Conservation (phyloP, 2,113 vertebrate species). For the Channa argus region DNA sequence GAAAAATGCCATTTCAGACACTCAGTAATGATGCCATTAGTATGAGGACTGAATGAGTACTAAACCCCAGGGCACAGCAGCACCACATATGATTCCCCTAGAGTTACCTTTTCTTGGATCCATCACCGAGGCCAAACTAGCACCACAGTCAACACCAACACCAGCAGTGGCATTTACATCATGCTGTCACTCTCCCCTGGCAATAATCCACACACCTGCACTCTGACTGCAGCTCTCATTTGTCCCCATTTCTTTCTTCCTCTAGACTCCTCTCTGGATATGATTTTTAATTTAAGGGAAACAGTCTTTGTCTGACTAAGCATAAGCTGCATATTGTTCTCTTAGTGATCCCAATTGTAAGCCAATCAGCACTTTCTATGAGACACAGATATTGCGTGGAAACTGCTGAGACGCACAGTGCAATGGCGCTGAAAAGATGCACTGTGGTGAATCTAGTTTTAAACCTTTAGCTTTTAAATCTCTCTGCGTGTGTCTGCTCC, state of each 20-base stretch:
- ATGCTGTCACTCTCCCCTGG: constrained; percentile 33
- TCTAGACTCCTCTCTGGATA: constrained; percentile 31
- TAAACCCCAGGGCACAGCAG: constrained; percentile 59
- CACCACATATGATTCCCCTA: constrained; percentile 52
- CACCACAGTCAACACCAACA: constrained; percentile 38
- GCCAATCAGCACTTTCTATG: constrained; percentile 67
- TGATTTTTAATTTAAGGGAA: constrained; percentile 64
- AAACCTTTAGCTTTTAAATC: constrained; percentile 38
- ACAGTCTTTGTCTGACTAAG: constrained; percentile 67
- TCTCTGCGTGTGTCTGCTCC: constrained; percentile 17
- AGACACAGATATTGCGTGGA: constrained; percentile 46
- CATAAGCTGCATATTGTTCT: constrained; percentile 65
- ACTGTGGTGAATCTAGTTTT: constrained; percentile 43
- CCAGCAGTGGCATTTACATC: constrained; percentile 39
- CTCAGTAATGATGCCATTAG: constrained; percentile 64
- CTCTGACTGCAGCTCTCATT: constrained; percentile 17
- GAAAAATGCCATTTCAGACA: constrained; percentile 51
- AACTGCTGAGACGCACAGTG: constrained; percentile 62
- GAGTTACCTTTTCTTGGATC: constrained; percentile 56
- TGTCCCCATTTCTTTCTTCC: constrained; percentile 17
- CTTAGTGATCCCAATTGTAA: constrained; percentile 55
- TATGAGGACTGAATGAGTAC: constrained; percentile 48
- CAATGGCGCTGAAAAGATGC: constrained; percentile 10
- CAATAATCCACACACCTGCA: constrained; percentile 57
- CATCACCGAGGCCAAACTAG: constrained; percentile 54